Percentiles rank a stretch among this genome's conserved stretches.
Evolutionary conservation across 2,888 invertebrate species (phyloP).

Genomic region (Glomeris marginata): DNA sequence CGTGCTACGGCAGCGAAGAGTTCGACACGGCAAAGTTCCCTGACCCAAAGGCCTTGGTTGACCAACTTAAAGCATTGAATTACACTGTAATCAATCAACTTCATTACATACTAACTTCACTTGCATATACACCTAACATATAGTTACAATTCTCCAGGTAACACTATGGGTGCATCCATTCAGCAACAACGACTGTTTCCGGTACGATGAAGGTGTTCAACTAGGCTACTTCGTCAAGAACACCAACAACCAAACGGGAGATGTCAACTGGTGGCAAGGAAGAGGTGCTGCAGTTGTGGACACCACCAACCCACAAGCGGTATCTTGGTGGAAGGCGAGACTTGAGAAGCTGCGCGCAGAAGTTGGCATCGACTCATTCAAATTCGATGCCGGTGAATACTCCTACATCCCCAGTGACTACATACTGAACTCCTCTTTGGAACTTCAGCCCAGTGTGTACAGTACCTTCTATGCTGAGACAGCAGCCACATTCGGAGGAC

Average conservation of each 20-base stretch:
- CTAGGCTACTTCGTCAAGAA: slow-evolving; percentile 36
- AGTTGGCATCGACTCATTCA: slow-evolving; percentile 55
- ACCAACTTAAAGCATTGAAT: slow-evolving; percentile 21
- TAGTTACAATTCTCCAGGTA: too few species aligned
- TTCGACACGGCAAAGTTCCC: slow-evolving; percentile 28
- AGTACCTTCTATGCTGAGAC: slow-evolving; percentile 20
- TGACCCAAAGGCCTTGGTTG: slow-evolving; percentile 23
- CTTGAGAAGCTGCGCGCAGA: slow-evolving; percentile 38
- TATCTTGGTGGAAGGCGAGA: slow-evolving; percentile 32
- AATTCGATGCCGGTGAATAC: slow-evolving; percentile 68
- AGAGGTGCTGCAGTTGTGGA: slow-evolving; percentile 43
- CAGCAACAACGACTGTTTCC: slow-evolving; percentile 22
- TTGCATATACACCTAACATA: too few species aligned
- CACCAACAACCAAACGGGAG: slow-evolving; percentile 20
- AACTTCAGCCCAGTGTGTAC: slow-evolving; percentile 22
- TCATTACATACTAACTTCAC: too few species aligned
- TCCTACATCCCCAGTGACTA: slow-evolving; percentile 43
- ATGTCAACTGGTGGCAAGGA: slow-evolving; percentile 38
- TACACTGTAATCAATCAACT: slow-evolving; percentile 16
- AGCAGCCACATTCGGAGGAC: slow-evolving; percentile 32
- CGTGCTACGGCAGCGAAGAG: slow-evolving; percentile 28
- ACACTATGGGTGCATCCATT: slow-evolving; percentile 29
- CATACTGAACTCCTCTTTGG: slow-evolving; percentile 17
- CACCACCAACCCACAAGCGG: slow-evolving; percentile 52
- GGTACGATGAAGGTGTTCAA: slow-evolving; percentile 21